A percentile compares a stretch with the other conserved stretches of the same genome.
Conservation (phyloP, 2,888 invertebrate species). For the Zhuqinia jingwanae region DNA sequence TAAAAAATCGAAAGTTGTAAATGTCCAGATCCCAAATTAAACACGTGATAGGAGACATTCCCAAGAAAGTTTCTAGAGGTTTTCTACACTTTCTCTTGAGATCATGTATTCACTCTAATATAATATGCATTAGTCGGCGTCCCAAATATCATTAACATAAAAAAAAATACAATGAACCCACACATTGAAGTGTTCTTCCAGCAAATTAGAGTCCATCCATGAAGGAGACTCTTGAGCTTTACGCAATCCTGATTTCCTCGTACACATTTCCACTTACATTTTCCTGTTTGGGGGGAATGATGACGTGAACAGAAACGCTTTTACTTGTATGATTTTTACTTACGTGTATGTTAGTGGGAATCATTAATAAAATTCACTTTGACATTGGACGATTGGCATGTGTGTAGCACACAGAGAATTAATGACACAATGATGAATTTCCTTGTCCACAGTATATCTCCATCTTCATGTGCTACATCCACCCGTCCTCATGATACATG, state of each 20-base stretch:
- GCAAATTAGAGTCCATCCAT: neutral
- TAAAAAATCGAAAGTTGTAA: no score
- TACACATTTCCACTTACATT: neutral
- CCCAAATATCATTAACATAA: no score
- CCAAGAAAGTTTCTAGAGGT: no score
- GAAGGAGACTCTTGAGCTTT: no score
- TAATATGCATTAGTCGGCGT: no score
- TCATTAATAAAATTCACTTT: conserved; percentile 13
- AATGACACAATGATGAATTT: conserved; percentile 67
- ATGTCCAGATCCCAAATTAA: no score
- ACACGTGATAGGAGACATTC: no score
- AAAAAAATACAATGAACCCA: neutral
- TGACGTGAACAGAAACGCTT: neutral
- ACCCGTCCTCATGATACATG: neutral
- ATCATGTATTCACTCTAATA: neutral
- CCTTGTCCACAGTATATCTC: conserved; percentile 15
- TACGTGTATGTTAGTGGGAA: neutral
- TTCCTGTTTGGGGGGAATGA: no score
- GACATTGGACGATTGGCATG: conserved; percentile 32
- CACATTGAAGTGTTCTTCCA: neutral
- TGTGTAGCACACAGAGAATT: conserved; percentile 29
- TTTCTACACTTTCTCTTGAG: neutral
- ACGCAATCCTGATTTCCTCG: no score
- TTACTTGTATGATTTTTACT: neutral
- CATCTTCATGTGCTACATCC: neutral